Conservation (phyloP, 2,113 vertebrate genomes). For the Hemiscyllium ocellatum region DNA sequence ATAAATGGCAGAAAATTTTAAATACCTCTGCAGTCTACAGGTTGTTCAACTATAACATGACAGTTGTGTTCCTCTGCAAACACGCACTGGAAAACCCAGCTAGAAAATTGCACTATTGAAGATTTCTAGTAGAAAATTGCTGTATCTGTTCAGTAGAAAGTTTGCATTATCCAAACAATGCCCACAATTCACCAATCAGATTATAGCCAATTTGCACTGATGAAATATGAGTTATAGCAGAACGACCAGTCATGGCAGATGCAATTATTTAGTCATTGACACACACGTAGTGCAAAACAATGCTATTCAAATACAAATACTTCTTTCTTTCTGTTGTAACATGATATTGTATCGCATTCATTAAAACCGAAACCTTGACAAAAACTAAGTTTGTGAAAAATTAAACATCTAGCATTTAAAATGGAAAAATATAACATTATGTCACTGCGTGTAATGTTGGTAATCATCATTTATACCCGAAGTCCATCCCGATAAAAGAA, state of each 20-base stretch:
- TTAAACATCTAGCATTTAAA: not conserved
- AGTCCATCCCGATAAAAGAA: too few species aligned
- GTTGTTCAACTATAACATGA: too few species aligned
- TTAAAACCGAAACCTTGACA: not conserved
- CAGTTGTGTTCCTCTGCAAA: too few species aligned
- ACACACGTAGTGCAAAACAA: not conserved
- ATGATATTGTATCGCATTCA: not conserved
- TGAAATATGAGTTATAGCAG: too few species aligned
- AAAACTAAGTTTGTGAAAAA: not conserved
- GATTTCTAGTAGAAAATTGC: too few species aligned
- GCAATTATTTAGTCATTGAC: not conserved
- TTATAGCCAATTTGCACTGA: too few species aligned
- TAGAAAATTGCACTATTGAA: too few species aligned
- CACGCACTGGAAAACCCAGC: too few species aligned
- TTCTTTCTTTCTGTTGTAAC: not conserved
- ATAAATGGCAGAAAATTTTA: not conserved
- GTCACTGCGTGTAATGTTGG: not conserved
- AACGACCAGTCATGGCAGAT: not conserved
- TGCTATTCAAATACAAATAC: not conserved
- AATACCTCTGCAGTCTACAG: not conserved
- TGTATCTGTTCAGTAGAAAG: too few species aligned
- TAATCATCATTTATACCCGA: too few species aligned
- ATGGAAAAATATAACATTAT: not conserved
- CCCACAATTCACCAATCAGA: too few species aligned
- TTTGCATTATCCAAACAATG: too few species aligned